Evolutionary conservation across 2,113 vertebrate species (phyloP).

Genomic region (Bombycilla garrulus): DNA sequence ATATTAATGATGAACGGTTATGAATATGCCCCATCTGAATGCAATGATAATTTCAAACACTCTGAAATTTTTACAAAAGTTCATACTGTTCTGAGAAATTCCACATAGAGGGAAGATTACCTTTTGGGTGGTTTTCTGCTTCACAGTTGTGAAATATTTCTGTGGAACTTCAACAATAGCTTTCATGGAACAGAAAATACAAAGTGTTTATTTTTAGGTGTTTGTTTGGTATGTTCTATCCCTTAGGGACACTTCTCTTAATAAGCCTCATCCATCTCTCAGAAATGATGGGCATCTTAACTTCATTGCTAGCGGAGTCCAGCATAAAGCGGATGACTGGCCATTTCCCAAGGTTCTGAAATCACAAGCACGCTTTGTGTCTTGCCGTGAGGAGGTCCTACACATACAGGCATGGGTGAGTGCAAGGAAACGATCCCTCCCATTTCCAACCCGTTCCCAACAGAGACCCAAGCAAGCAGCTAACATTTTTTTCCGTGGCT

Average conservation of each 20-base stretch:
- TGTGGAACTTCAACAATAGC: slow-evolving; percentile 40
- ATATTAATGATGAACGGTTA: neutral
- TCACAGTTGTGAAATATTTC: slow-evolving; percentile 13
- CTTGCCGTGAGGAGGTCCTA: neutral
- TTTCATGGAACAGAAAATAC: slow-evolving; percentile 38
- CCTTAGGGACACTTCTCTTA: slow-evolving; percentile 9
- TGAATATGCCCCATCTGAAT: neutral
- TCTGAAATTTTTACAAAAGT: neutral
- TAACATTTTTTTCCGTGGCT: neutral
- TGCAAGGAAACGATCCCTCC: neutral
- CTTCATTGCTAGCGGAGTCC: neutral
- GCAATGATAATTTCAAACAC: neutral
- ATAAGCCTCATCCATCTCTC: slow-evolving; percentile 13
- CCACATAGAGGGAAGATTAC: neutral
- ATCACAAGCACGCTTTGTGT: neutral
- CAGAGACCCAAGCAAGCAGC: neutral
- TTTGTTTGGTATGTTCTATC: slow-evolving; percentile 12
- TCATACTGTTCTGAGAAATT: neutral
- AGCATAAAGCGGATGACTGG: neutral
- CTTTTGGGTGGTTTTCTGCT: neutral
- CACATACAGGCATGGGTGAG: neutral
- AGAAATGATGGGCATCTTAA: neutral
- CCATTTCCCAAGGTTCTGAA: neutral
- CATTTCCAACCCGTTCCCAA: neutral
- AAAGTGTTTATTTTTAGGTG: slow-evolving; percentile 47